Percentiles rank a stretch among this genome's conserved stretches.
These are phyloP conservation scores for Idris sp. DNA, from an alignment of 1,140 invertebrate genomes.

Conservation along the genomic window DNA sequence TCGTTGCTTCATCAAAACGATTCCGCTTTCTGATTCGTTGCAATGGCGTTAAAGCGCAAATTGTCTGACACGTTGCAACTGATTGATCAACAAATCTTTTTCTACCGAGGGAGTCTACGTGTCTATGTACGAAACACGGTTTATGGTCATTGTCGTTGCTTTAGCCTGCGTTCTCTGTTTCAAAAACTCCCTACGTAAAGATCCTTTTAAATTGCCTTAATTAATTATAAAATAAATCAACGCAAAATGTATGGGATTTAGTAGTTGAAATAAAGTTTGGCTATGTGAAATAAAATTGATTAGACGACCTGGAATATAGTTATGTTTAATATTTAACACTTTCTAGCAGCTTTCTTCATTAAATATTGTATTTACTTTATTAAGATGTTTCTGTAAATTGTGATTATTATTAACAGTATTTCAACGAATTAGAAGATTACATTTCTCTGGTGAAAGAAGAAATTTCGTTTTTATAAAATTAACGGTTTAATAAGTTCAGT, in stretches of 20 bases:
- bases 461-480: too few species aligned
- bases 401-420: too few species aligned
- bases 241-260: constrained; percentile 1
- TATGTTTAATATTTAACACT: too few species aligned
- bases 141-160: constrained; percentile 46
- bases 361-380: too few species aligned
- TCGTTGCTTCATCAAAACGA: constrained; percentile 49
- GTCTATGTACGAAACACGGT: constrained; percentile 22
- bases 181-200: neutral
- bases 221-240: constrained; percentile 35
- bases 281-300: too few species aligned
- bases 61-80: constrained; percentile 34
- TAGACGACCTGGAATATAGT: too few species aligned
- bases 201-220: constrained; percentile 17
- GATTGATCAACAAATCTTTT: constrained; percentile 47
- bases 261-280: neutral
- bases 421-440: too few species aligned
- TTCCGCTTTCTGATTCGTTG: constrained; percentile 51
- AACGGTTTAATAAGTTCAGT: too few species aligned
- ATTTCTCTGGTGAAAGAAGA: too few species aligned
- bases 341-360: too few species aligned
- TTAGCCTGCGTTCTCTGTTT: constrained; percentile 20
- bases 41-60: constrained; percentile 52
- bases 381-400: too few species aligned
- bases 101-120: constrained; percentile 23